Percentiles rank a stretch among this genome's conserved stretches.
Evolutionary conservation across 2,113 vertebrate genomes (phyloP).

Genomic region (Ia io): DNA sequence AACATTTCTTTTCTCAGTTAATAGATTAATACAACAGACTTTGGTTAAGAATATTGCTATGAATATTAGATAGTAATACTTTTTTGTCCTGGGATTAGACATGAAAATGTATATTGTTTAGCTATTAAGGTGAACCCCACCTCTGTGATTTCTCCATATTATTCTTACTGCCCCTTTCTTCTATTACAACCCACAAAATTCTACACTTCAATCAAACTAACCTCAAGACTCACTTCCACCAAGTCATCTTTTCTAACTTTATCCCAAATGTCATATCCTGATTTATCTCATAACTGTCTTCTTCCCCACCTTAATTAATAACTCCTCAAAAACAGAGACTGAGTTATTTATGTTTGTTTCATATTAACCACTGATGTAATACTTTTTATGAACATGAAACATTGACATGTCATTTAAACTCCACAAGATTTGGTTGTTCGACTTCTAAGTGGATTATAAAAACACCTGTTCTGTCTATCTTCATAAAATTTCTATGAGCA

Average conservation of each 20-base stretch:
- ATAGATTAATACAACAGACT: neutral
- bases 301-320: neutral
- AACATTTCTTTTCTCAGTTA: neutral
- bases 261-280: neutral
- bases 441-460: neutral
- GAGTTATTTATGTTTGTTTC: constrained; percentile 4
- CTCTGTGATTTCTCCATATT: neutral
- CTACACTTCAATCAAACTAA: neutral
- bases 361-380: neutral
- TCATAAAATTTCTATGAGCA: neutral
- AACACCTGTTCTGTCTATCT: neutral
- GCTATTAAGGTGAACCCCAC: neutral
- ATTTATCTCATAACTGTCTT: neutral
- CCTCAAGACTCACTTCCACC: neutral
- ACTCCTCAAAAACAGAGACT: neutral
- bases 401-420: neutral
- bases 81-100: neutral
- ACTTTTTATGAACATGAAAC: neutral
- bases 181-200: neutral
- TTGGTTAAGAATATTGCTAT: neutral
- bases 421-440: neutral
- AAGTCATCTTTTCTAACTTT: neutral
- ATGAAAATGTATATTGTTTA: neutral
- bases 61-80: neutral
- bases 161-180: neutral